Base-by-base conservation (phyloP, 2,888 invertebrate genomes). In the Thymelicus acteon region DNA sequence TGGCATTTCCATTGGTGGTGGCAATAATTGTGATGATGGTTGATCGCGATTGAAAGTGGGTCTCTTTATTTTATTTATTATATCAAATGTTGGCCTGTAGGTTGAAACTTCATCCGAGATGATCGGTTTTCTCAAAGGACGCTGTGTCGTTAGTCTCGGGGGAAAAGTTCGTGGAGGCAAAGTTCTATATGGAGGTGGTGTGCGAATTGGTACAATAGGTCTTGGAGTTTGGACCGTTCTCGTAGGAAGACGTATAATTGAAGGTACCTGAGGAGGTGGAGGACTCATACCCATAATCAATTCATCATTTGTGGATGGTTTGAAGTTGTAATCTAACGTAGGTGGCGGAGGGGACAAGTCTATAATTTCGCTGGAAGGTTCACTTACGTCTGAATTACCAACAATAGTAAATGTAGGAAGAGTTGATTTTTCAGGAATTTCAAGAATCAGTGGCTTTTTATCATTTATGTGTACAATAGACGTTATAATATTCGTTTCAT, bases 271-370 rank as follows among this genome's bases (percentile, higher is more conserved):
- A 24, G 91, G 89, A 67, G 94, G 94, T 13, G 94, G 95, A 57
- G 95, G 95, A 79, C 90, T 94, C 89, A 95, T 93, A 0, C 94
- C 94, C 92, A 94, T 92, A n/a, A 95, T 94, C 81, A 86, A 88
- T 72, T 94, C 94, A 82, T 92, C 90, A 74, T 89, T 90, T 10
- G 86, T 88, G 12, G 92, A 87, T 13, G 93, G 89, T 69, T 90
- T 92, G 63, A 91, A 92, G 73, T 83, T 92, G 71, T 90, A 91
- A 75, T 92, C 90, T 75, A 88, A 79, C 1, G 89, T 90, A 7
- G 91, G 92, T 7, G 93, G 93, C n/a, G 94, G 94, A 13, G 94
- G 94, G 44, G 94, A 93, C n/a, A 94, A 83, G 74, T 94, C 90
- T 74, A 93, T 85, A 8, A 94, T 94, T 69, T 94, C 92, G 77